Conservation (phyloP, 2,797 vertebrate species). For the Euphonia xanthogaster region DNA sequence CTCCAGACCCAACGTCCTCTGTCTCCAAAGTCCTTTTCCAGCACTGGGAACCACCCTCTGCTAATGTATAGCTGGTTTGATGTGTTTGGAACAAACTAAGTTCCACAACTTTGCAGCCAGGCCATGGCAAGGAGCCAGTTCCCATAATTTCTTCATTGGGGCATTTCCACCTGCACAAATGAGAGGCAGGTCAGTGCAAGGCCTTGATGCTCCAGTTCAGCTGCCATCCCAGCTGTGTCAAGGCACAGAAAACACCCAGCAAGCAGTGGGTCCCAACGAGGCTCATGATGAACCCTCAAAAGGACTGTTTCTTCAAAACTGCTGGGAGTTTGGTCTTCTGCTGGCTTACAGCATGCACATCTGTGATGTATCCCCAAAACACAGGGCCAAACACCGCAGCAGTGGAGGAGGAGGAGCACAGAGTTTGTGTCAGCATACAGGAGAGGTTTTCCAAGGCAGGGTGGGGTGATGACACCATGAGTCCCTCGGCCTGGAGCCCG, state of each 20-base stretch:
- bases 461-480: not conserved
- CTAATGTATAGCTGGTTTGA: fast-evolving
- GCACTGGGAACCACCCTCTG: not conserved
- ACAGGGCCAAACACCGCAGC: fast-evolving
- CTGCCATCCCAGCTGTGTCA: not conserved
- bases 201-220: not conserved
- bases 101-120: not conserved
- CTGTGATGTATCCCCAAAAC: not conserved
- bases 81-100: not conserved
- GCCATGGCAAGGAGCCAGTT: fast-evolving
- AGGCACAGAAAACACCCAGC: not conserved
- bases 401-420: not conserved
- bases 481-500: not conserved
- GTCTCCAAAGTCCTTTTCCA: not conserved
- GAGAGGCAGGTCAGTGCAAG: not conserved
- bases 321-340: not conserved
- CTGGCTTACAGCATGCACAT: not conserved
- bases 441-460: not conserved
- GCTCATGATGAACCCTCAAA: not conserved
- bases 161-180: not conserved
- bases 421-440: not conserved
- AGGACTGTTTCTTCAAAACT: not conserved
- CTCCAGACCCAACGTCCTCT: not conserved
- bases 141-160: fast-evolving
- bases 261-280: not conserved